Evolutionary conservation across 1,140 invertebrate genomes (phyloP).

Genomic region (Solenopsis invicta): DNA sequence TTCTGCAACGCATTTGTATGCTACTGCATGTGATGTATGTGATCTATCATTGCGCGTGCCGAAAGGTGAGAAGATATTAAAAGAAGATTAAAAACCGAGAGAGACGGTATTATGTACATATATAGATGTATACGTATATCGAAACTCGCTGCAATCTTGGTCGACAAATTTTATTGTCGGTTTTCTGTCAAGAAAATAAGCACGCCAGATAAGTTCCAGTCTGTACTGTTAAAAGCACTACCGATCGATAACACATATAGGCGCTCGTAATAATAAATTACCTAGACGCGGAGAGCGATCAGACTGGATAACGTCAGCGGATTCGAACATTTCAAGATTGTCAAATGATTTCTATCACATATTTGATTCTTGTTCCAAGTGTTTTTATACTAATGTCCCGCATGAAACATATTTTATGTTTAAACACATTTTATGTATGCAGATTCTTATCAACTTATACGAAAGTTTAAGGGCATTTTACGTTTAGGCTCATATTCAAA

Average conservation of each 20-base stretch:
- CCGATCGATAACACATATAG: conserved; percentile 69
- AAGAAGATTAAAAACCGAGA: conserved; percentile 6
- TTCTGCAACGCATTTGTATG: conserved; percentile 11
- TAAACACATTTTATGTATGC: background rate
- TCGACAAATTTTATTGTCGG: conserved; percentile 52
- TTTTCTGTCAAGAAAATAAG: conserved; percentile 60
- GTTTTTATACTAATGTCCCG: background rate
- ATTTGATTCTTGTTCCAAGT: conserved; percentile 30
- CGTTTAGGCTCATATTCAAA: too few relatives aligned
- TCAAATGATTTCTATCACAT: conserved; percentile 64
- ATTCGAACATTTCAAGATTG: conserved; percentile 68
- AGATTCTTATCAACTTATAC: background rate
- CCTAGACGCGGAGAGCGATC: conserved; percentile 65
- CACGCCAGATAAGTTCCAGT: conserved; percentile 31
- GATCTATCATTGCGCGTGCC: conserved; percentile 18
- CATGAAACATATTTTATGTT: background rate
- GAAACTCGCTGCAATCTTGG: conserved; percentile 30
- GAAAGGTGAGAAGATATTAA: conserved; percentile 28
- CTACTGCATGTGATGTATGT: background rate
- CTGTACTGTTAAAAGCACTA: conserved; percentile 64
- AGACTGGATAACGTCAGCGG: conserved; percentile 65
- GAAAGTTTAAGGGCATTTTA: background rate
- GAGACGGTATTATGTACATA: conserved; percentile 3
- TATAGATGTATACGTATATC: background rate
- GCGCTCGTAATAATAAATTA: conserved; percentile 74